A percentile compares a stretch with the other conserved stretches of the same genome.
Conservation (phyloP, 2,888 invertebrate genomes). For the Ditula angustiorana region DNA sequence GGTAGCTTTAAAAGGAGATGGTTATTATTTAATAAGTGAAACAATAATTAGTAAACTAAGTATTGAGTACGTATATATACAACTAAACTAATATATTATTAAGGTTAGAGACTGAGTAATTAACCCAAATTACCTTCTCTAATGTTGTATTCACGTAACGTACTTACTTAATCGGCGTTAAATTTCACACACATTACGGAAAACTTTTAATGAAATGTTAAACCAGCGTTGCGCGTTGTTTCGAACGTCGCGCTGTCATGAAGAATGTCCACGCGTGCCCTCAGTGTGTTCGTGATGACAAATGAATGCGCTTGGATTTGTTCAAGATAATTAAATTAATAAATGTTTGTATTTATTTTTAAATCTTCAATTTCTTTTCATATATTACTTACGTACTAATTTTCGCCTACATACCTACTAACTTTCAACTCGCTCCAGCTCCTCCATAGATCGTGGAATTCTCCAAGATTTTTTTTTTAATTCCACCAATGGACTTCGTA, state of each 20-base stretch:
- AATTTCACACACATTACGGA: not conserved
- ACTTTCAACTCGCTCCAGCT: no score
- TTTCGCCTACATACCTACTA: no score
- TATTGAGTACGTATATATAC: not conserved
- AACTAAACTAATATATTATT: not conserved
- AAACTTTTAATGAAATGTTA: constrained; percentile 20
- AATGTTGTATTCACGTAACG: constrained; percentile 4
- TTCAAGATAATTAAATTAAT: not conserved
- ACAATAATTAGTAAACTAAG: not conserved
- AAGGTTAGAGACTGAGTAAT: not conserved
- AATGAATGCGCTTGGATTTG: constrained; percentile 5
- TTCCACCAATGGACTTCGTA: no score
- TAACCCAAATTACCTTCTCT: constrained; percentile 1
- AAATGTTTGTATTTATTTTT: no score
- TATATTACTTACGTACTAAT: no score
- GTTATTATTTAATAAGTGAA: no score
- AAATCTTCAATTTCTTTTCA: no score
- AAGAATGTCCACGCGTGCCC: constrained; percentile 13
- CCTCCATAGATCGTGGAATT: no score
- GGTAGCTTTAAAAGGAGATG: no score
- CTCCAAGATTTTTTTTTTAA: no score
- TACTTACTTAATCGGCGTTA: constrained; percentile 1
- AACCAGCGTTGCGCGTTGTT: constrained; percentile 14
- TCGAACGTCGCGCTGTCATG: constrained; percentile 13
- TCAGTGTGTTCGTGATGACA: not conserved